Percentiles rank a stretch among this genome's conserved stretches.
phyloP scores from a whole-genome alignment of 2,888 invertebrate species.

The Ophonus ardosiacus region DNA sequence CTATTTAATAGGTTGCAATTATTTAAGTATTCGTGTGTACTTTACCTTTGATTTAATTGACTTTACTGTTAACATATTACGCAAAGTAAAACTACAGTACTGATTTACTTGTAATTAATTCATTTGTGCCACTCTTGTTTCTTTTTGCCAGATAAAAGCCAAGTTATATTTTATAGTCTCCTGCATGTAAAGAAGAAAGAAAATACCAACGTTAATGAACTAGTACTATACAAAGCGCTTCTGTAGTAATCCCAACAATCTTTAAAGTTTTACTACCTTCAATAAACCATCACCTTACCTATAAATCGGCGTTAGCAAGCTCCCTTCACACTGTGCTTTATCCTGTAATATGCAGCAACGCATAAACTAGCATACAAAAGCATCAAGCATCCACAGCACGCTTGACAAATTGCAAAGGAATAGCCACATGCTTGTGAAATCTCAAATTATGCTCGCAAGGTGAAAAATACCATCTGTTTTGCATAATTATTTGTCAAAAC shows the following conservation, averaged over 20 bases:
- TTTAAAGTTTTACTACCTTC: background rate
- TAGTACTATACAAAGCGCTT: background rate
- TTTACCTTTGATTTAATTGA: background rate
- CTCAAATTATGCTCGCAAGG: conserved; percentile 39
- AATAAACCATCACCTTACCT: background rate
- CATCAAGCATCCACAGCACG: background rate
- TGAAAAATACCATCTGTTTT: conserved; percentile 62
- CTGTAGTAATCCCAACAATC: background rate
- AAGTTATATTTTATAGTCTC: background rate
- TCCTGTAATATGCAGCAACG: conserved; percentile 26
- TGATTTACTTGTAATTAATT: background rate
- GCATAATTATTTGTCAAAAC: conserved; percentile 65
- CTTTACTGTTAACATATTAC: background rate
- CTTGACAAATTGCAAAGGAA: conserved; percentile 35
- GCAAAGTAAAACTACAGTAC: background rate
- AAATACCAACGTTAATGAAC: background rate
- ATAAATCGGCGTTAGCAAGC: background rate
- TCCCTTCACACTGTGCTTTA: conserved; percentile 9
- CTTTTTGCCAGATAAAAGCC: background rate
- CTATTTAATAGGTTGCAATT: too few relatives aligned
- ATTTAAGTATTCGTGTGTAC: background rate
- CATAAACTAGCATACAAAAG: conserved; percentile 18
- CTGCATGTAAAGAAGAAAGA: background rate
- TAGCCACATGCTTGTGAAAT: conserved; percentile 1
- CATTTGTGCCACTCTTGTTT: background rate